phyloP scores from a whole-genome alignment of 92 coral and sea anemone species.

The Bergia puertoricense region DNA sequence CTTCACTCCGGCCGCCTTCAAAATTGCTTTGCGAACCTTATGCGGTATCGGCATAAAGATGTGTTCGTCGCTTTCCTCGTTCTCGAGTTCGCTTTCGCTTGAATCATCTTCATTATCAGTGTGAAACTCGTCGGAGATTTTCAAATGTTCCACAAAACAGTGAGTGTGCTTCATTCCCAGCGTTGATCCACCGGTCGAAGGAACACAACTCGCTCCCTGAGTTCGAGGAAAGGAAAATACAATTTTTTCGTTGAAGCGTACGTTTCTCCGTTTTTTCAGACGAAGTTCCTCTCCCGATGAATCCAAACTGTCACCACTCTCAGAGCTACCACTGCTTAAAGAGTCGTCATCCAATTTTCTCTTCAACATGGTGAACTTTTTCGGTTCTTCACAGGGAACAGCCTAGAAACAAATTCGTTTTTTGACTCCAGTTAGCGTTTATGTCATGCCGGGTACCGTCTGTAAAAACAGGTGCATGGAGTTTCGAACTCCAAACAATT shows the following conservation, averaged over 20 bases:
- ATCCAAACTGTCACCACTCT: conserved; percentile 75
- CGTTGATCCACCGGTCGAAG: conserved; percentile 95
- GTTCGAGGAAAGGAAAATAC: conserved; percentile 96
- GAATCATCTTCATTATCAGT: conserved; percentile 56
- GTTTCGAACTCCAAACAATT: conserved; percentile 29
- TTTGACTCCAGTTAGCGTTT: conserved; percentile 34
- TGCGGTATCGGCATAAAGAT: conserved; percentile 89
- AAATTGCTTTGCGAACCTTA: conserved; percentile 88
- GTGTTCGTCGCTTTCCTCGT: conserved; percentile 53
- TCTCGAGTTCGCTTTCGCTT: conserved; percentile 67
- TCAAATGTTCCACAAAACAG: conserved; percentile 76
- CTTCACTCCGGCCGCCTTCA: conserved; percentile 97
- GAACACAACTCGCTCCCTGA: conserved; percentile 95
- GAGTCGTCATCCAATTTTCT: conserved; percentile 81
- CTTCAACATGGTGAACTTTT: conserved; percentile 61
- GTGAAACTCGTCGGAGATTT: conserved; percentile 64
- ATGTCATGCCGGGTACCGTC: conserved; percentile 39
- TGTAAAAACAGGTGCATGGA: conserved; percentile 29
- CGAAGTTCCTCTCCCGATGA: conserved; percentile 65
- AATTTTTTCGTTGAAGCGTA: conserved; percentile 81
- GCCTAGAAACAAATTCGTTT: background rate
- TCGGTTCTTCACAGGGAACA: background rate
- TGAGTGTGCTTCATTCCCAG: conserved; percentile 95
- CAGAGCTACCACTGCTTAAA: conserved; percentile 71
- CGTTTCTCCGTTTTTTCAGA: conserved; percentile 67